Percentiles rank a stretch among this genome's conserved stretches.
phyloP scores from a whole-genome alignment of 2,888 invertebrate genomes.

The Coelogynopora nodosa region DNA sequence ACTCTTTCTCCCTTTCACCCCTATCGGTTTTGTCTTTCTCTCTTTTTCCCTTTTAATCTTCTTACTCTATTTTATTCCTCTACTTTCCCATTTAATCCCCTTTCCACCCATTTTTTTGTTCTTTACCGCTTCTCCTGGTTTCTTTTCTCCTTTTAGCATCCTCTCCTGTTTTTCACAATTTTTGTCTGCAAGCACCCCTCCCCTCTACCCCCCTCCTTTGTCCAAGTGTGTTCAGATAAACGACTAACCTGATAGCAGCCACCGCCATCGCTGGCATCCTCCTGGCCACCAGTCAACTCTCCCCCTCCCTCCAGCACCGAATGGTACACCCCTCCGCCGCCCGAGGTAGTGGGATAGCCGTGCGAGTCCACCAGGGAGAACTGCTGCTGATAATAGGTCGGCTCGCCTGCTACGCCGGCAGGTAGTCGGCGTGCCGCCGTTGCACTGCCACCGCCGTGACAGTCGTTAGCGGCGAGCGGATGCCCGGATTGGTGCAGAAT shows the following conservation, averaged over 20 bases:
- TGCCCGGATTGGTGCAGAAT: neutral
- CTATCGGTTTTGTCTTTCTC: too few species aligned
- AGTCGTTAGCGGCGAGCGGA: neutral
- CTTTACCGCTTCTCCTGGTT: too few species aligned
- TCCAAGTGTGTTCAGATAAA: too few species aligned
- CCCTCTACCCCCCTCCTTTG: too few species aligned
- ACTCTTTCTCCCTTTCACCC: too few species aligned
- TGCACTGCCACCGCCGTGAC: neutral
- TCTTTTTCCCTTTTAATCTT: too few species aligned
- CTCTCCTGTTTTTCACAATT: too few species aligned
- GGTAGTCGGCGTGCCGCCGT: neutral
- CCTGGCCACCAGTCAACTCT: neutral
- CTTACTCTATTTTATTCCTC: too few species aligned
- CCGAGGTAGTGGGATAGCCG: neutral
- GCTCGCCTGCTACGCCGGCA: neutral
- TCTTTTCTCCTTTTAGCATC: too few species aligned
- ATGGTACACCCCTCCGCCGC: neutral
- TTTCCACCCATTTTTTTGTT: too few species aligned
- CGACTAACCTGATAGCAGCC: neutral
- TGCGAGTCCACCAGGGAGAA: neutral
- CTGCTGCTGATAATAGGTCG: neutral
- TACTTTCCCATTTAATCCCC: too few species aligned
- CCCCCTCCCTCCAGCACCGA: neutral
- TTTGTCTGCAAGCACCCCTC: too few species aligned
- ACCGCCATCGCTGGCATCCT: neutral